Evolutionary conservation across 2,888 invertebrate genomes (phyloP), one percentile per base, ranked within the genome.

Genomic region (Candidula unifasciata): DNA sequence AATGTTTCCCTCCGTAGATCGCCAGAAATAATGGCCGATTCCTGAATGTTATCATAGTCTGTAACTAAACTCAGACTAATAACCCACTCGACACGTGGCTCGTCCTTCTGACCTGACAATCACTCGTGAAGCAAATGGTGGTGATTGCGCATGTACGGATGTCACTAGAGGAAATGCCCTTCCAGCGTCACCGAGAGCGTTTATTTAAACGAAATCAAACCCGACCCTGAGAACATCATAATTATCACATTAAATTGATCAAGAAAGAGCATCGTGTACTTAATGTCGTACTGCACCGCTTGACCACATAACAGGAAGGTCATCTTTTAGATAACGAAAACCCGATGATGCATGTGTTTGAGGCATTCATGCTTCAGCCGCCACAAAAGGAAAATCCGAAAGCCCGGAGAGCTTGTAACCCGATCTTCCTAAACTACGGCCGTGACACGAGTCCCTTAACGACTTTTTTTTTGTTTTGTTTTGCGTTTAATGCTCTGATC

Each of bases 381-480:
- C 30, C 44, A 27, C 44, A 66, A 24, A 24, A 21, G 16, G 68
- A 52, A 79, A 64, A 64, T n/a, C 44, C 27, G 37, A 37, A 37
- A n/a, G 66, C 68, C 73, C 64, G n/a, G 44, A 68, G 27, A 68
- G 27, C n/a, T 8, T 35, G 79, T 27, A 66, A 79, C 24, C 30
- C 44, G 79, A 79, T 64, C 60, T 24, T 24, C 18, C 30, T 13
- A 10, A 37, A 66, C 64, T 52, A 79, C 79, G 79, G 66, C 79
- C 35, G 52, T n/a, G 74, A 66, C 68, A 79, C 79, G 79, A 64
- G 37, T 44, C 79, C 66, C 66, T 79, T 64, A 79, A 79, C 64
- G 35, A 79, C 37, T 68, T 64, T 79, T 44, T 44, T 44, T 6
- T n/a, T 66, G 52, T 79, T 44, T 68, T 64, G 66, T 44, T 44